Evolutionary conservation across 2,888 invertebrate species (phyloP), one percentile per base, ranked within the genome.

Genomic region (Mayetiola destructor): DNA sequence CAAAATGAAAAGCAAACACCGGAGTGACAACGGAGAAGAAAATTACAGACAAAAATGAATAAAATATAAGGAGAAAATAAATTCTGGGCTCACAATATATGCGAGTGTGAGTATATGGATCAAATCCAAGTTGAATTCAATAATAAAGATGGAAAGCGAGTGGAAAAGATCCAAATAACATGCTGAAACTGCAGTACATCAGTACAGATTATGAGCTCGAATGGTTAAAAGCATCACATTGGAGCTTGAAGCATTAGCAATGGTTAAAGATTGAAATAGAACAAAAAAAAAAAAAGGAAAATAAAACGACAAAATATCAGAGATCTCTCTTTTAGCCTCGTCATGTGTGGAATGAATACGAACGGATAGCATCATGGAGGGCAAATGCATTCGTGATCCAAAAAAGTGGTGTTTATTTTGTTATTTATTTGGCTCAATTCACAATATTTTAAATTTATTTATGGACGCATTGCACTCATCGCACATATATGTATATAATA

Each of bases 101-200:
- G 21, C 42, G 23, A 21, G 12, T 3, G 21, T 5, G 14, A 10
- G 32, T n/a, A 32, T 9, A 48, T n/a, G 18, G 27, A 9, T 6
- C 14, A 5, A 5, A 48, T 6, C 42, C 4, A 23, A 27, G 14
- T 4, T n/a, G n/a, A n/a, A n/a, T n/a, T n/a, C n/a, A n/a, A n/a
- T n/a, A n/a, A n/a, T n/a, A n/a, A 32, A 32, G 32, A 32, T 32
- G 23, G 3, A 42, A 48, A 27, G 23, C 27, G 27, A 48, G 27
- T 48, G n/a, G 29, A 48, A 48, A 10, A 27, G n/a, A 48, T n/a
- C 48, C 48, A 27, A 37, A 27, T 27, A 14, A 48, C 27, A 48
- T 48, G 48, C 48, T 48, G 48, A 48, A 48, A 48, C 48, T 48
- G 48, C 48, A 48, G 48, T 27, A 27, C 48, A 48, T 48, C 48